A percentile compares a stretch with the other conserved stretches of the same genome.
Evolutionary conservation across 35 echinoderm and acorn worm genomes (phyloP).

Genomic region (Acanthaster planci): DNA sequence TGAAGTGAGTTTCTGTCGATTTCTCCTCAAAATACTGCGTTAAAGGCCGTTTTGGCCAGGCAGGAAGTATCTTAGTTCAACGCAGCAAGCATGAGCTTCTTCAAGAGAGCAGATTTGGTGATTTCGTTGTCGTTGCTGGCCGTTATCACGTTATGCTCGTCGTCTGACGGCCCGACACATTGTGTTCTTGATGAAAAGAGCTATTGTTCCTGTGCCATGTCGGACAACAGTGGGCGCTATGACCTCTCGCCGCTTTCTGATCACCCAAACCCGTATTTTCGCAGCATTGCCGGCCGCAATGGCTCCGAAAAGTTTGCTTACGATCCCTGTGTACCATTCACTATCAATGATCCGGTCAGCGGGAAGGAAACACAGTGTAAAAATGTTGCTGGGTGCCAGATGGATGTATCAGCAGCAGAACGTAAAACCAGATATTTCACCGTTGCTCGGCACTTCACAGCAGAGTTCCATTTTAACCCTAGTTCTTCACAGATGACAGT

Average conservation of each 20-base stretch:
- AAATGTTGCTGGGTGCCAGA: slow-evolving; percentile 15
- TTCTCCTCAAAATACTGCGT: too few relatives aligned
- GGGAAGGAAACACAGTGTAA: neutral
- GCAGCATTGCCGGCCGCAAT: neutral
- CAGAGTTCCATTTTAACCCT: neutral
- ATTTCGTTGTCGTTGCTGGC: too few relatives aligned
- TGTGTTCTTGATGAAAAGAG: neutral
- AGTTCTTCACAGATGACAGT: neutral
- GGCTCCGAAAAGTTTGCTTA: slow-evolving; percentile 2
- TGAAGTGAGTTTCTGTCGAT: too few relatives aligned
- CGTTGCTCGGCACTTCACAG: neutral
- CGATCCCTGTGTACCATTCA: slow-evolving; percentile 35
- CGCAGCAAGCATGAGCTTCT: too few relatives aligned
- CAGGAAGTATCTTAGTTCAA: too few relatives aligned
- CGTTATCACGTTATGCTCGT: too few relatives aligned
- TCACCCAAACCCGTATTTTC: neutral
- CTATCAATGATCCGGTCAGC: neutral
- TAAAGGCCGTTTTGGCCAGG: too few relatives aligned
- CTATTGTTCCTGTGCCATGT: neutral
- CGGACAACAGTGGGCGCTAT: slow-evolving; percentile 8
- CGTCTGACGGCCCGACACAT: neutral
- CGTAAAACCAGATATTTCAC: neutral
- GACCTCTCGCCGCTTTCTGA: neutral
- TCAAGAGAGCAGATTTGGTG: too few relatives aligned
- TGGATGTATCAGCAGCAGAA: neutral